Evolutionary conservation across 2,113 vertebrate genomes (phyloP).

Genomic region (Sturnira hondurensis): DNA sequence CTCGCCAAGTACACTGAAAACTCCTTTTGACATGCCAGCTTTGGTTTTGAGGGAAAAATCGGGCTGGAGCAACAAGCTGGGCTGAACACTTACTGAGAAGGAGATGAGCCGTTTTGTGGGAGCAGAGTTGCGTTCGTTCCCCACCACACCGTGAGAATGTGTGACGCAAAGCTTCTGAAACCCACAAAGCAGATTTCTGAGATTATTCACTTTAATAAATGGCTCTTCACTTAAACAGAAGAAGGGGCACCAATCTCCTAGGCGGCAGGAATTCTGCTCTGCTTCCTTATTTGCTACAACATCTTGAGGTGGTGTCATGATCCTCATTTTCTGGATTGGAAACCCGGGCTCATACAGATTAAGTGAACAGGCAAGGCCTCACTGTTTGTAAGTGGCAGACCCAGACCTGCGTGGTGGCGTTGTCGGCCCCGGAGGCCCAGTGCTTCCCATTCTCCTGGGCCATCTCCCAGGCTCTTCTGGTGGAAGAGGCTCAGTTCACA

Average conservation of each 20-base stretch:
- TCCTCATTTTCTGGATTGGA: not conserved
- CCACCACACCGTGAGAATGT: not conserved
- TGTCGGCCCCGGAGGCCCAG: not conserved
- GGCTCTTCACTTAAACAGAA: not conserved
- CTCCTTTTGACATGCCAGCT: too few species aligned
- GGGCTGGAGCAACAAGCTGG: too few species aligned
- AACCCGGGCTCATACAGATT: not conserved
- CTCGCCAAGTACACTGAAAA: too few species aligned
- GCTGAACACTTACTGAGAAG: too few species aligned
- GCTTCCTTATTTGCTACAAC: not conserved
- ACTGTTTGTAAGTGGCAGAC: not conserved
- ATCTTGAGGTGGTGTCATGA: not conserved
- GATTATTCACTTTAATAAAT: not conserved
- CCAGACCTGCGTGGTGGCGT: not conserved
- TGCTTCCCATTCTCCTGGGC: not conserved
- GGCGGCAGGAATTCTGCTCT: not conserved
- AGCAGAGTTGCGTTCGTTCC: too few species aligned
- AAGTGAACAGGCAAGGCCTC: not conserved
- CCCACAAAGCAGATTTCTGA: not conserved
- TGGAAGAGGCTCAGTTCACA: conserved; percentile 49
- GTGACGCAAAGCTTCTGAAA: not conserved
- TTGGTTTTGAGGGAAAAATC: too few species aligned
- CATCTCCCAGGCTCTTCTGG: conserved; percentile 29
- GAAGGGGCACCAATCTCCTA: not conserved
- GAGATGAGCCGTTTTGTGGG: too few species aligned